Percentiles rank a stretch among this genome's conserved stretches.
phyloP scores from a whole-genome alignment of 2,113 vertebrate genomes.

The Uropsilus gracilis region DNA sequence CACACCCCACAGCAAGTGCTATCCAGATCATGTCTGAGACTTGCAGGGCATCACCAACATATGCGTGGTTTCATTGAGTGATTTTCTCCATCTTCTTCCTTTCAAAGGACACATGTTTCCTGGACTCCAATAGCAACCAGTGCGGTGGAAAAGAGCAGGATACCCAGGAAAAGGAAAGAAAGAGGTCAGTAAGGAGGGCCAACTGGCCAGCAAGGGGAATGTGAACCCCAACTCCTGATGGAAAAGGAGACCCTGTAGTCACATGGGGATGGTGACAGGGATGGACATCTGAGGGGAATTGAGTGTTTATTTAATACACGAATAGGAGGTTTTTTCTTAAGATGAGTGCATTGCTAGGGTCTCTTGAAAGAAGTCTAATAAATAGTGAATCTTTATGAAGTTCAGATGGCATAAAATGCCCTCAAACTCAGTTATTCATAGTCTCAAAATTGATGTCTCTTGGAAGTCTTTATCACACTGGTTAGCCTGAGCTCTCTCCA shows the following conservation, averaged over 20 bases:
- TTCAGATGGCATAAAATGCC: not conserved
- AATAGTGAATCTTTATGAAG: not conserved
- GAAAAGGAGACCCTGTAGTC: not conserved
- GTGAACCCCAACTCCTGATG: not conserved
- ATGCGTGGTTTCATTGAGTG: not conserved
- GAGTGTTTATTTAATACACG: too few relatives aligned
- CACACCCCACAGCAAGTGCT: too few relatives aligned
- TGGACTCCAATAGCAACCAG: not conserved
- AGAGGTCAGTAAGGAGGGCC: not conserved
- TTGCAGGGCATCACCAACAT: not conserved
- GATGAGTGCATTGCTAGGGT: not conserved
- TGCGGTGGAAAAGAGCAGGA: not conserved
- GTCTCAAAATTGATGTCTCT: not conserved
- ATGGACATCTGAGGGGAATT: too few relatives aligned
- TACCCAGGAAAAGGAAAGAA: not conserved
- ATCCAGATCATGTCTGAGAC: not conserved
- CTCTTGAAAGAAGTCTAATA: not conserved
- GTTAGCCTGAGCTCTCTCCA: conserved; percentile 16
- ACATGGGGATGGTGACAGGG: too few relatives aligned
- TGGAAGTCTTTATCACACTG: not conserved
- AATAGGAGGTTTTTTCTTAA: not conserved
- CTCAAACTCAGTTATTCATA: not conserved
- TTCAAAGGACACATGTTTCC: not conserved
- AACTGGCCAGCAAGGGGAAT: not conserved
- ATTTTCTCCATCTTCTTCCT: conserved; percentile 7